These are phyloP conservation scores for Takifugu bimaculatus DNA, from an alignment of 2,113 vertebrate genomes.

Conservation along the genomic window DNA sequence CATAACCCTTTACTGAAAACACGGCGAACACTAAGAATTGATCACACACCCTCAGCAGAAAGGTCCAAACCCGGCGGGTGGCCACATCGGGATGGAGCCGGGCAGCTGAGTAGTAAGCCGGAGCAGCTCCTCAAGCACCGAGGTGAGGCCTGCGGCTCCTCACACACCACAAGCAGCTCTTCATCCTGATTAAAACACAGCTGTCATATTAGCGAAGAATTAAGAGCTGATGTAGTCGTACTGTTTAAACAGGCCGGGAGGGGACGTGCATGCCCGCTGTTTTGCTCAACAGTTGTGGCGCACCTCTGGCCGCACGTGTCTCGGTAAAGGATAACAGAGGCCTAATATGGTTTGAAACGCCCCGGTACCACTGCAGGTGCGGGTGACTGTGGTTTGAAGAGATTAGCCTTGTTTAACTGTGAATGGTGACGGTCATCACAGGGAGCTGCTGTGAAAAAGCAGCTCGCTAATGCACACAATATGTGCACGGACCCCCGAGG, in stretches of 20 bases:
- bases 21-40: neutral
- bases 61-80: constrained; percentile 57
- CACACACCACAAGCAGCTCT: constrained; percentile 34
- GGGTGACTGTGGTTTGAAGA: constrained; percentile 7
- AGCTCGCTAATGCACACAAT: constrained; percentile 45
- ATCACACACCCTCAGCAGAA: constrained; percentile 10
- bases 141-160: constrained; percentile 37
- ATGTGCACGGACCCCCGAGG: constrained; percentile 38
- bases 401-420: constrained; percentile 50
- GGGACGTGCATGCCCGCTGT: constrained; percentile 24
- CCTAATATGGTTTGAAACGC: constrained; percentile 15
- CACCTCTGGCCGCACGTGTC: constrained; percentile 11
- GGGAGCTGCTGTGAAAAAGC: constrained; percentile 8
- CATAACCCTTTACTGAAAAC: constrained; percentile 21
- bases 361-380: neutral
- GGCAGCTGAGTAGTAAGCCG: constrained; percentile 41
- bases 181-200: constrained; percentile 58
- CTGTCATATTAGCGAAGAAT: constrained; percentile 60
- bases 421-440: constrained; percentile 34
- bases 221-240: constrained; percentile 24
- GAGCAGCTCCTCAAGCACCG: constrained; percentile 37
- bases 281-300: constrained; percentile 24
- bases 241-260: constrained; percentile 32
- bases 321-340: neutral
- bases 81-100: constrained; percentile 44